phyloP scores from a whole-genome alignment of 2,797 vertebrate species.

The Gallinago nigripennis region DNA sequence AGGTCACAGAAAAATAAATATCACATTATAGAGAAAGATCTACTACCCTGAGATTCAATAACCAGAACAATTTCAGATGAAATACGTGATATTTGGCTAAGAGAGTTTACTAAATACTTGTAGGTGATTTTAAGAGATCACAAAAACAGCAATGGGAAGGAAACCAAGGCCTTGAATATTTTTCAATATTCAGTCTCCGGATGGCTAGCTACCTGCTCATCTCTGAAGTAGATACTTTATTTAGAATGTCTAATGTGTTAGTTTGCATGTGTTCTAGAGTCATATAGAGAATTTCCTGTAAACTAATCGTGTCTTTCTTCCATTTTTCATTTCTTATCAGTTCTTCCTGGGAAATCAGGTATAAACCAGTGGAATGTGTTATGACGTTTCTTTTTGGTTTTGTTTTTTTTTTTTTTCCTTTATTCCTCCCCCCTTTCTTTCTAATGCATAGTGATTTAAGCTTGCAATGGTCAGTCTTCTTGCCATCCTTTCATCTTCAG shows the following conservation, averaged over 20 bases:
- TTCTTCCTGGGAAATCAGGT: slow-evolving; percentile 99
- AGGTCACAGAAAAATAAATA: background rate
- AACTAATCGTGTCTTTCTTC: slow-evolving; percentile 87
- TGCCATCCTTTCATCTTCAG: slow-evolving; percentile 66
- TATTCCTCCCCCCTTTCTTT: background rate
- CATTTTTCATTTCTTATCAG: slow-evolving; percentile 90
- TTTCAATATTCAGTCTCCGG: background rate
- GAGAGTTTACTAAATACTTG: background rate
- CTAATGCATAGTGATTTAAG: slow-evolving; percentile 74
- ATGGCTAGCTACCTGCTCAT: slow-evolving; percentile 30
- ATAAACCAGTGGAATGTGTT: slow-evolving; percentile 84
- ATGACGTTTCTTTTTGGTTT: slow-evolving; percentile 55
- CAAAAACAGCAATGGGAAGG: slow-evolving; percentile 27
- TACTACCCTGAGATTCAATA: background rate
- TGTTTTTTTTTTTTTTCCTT: background rate
- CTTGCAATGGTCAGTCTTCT: slow-evolving; percentile 73
- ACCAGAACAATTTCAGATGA: background rate
- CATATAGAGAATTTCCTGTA: slow-evolving; percentile 70
- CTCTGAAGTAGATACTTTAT: slow-evolving; percentile 51
- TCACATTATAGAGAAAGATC: background rate
- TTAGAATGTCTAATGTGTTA: slow-evolving; percentile 47
- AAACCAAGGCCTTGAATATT: background rate
- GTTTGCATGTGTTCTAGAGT: slow-evolving; percentile 70
- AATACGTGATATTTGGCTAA: background rate
- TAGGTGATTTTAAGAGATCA: background rate